Conservation (phyloP, 23 tunicate genomes). For the Phallusia fumigata region DNA sequence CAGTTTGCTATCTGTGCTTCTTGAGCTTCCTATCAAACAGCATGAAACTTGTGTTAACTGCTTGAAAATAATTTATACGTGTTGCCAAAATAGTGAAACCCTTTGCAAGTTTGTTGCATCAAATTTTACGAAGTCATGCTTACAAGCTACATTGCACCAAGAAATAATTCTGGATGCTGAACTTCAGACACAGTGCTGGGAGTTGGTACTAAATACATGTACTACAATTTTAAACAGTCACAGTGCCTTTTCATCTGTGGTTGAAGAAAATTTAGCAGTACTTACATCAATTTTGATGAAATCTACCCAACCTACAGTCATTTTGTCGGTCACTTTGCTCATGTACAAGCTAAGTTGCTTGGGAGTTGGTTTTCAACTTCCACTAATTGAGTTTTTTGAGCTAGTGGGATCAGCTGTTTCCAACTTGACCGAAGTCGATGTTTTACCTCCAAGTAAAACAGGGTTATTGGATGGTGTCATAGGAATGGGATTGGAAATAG, state of each 20-base stretch:
- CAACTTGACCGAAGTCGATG: slow-evolving; percentile 79
- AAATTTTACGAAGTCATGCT: neutral
- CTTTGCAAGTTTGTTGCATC: slow-evolving; percentile 19
- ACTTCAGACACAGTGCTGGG: slow-evolving; percentile 38
- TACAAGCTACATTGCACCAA: slow-evolving; percentile 24
- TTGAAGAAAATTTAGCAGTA: slow-evolving; percentile 34
- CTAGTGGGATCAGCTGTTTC: slow-evolving; percentile 65
- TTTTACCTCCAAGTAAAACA: slow-evolving; percentile 50
- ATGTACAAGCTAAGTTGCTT: slow-evolving; percentile 54
- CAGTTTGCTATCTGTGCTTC: neutral
- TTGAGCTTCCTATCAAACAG: slow-evolving; percentile 14
- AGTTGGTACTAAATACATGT: slow-evolving; percentile 48
- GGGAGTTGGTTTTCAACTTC: slow-evolving; percentile 56
- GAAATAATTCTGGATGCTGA: slow-evolving; percentile 17
- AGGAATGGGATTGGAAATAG: slow-evolving; percentile 60
- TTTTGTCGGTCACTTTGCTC: slow-evolving; percentile 43
- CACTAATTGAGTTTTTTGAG: slow-evolving; percentile 35
- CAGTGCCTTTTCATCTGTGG: neutral
- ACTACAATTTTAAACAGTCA: slow-evolving; percentile 34
- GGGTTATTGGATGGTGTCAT: slow-evolving; percentile 81
- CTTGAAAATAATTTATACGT: slow-evolving; percentile 44
- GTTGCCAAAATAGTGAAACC: slow-evolving; percentile 41
- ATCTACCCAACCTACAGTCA: slow-evolving; percentile 55
- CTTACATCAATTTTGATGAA: slow-evolving; percentile 34
- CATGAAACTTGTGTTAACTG: slow-evolving; percentile 30